Base-by-base conservation (phyloP, 2,888 invertebrate genomes). In the Rhimphoctona megacephalus region DNA sequence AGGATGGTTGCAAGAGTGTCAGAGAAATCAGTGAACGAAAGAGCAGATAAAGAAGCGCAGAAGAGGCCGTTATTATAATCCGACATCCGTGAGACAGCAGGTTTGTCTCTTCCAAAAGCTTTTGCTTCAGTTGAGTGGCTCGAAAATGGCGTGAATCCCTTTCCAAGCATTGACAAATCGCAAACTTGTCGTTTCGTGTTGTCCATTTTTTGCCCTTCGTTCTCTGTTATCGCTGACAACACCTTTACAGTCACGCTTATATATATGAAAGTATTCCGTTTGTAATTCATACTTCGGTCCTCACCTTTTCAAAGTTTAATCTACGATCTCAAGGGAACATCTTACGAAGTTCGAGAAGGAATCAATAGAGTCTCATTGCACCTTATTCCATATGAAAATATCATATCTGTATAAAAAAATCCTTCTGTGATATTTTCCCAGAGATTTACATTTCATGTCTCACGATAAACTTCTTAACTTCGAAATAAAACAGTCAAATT, bases 71-170 rank as follows among this genome's bases (percentile, higher is more conserved):
- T 88, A 87, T 88, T 87, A 88, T 91, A 91, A 91, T 91, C 90
- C 85, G 89, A 90, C 91, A 79, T 88, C 81, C 76, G 87, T 84
- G 88, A 88, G 90, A 90, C 90, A 89, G 88, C 81, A 87, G 86
- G 36, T 81, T 81, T 83, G 86, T 72, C 67, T 83, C 77, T 81
- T 33, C 54, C 73, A 72, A 52, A 67, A 81, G 85, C 88, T 87
- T 83, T 77, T 85, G 82, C 83, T 66, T 46, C 80, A 76, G 78
- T 70, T 84, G 89, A 91, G 88, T 89, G 89, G 87, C 84, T 87
- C 81, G 78, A 88, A 61, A 78, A 88, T 86, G 80, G 87, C 86
- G 88, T 89, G 89, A 88, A 90, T 89, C 90, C 89, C 88, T 83
- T 85, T 85, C 64, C 74, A 80, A 87, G 85, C 85, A 87, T 88